Evolutionary conservation across 2,797 vertebrate species (phyloP).

Genomic region (Orientallactaga sibirica): DNA sequence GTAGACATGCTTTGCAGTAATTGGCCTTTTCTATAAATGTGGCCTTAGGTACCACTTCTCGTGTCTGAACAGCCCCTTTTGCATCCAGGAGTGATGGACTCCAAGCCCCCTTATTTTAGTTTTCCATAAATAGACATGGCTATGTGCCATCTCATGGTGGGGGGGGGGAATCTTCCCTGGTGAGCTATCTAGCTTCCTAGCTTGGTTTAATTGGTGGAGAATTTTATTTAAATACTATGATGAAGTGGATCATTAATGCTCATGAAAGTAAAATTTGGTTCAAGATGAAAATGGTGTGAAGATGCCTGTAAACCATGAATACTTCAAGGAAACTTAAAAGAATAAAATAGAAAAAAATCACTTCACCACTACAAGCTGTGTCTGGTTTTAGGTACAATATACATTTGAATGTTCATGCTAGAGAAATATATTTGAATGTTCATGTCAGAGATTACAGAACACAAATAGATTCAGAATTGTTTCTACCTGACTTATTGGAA

Average conservation of each 20-base stretch:
- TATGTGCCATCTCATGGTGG: constrained; percentile 45
- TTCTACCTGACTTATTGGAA: constrained; percentile 26
- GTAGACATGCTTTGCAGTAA: constrained; percentile 74
- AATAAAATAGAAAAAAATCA: constrained; percentile 4
- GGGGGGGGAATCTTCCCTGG: not conserved
- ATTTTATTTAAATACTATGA: constrained; percentile 74
- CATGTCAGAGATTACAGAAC: not conserved
- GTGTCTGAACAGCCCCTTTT: constrained; percentile 63
- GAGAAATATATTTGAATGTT: not conserved
- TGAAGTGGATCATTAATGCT: constrained; percentile 57
- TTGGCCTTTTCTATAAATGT: constrained; percentile 78
- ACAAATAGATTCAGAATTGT: constrained; percentile 3
- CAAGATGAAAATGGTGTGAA: constrained; percentile 46
- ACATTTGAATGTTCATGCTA: not conserved
- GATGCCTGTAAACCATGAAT: constrained; percentile 17
- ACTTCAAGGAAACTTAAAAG: constrained; percentile 40
- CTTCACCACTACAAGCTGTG: not conserved
- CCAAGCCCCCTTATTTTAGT: constrained; percentile 64
- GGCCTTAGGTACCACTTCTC: constrained; percentile 78
- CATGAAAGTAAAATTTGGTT: constrained; percentile 61
- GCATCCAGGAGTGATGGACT: constrained; percentile 55
- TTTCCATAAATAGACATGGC: constrained; percentile 61
- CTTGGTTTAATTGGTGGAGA: constrained; percentile 66
- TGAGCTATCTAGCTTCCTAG: constrained; percentile 31
- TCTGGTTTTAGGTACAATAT: constrained; percentile 47